Evolutionary conservation across 2,113 vertebrate genomes (phyloP), one percentile per base, ranked within the genome.

Genomic region (Gobiocypris rarus): DNA sequence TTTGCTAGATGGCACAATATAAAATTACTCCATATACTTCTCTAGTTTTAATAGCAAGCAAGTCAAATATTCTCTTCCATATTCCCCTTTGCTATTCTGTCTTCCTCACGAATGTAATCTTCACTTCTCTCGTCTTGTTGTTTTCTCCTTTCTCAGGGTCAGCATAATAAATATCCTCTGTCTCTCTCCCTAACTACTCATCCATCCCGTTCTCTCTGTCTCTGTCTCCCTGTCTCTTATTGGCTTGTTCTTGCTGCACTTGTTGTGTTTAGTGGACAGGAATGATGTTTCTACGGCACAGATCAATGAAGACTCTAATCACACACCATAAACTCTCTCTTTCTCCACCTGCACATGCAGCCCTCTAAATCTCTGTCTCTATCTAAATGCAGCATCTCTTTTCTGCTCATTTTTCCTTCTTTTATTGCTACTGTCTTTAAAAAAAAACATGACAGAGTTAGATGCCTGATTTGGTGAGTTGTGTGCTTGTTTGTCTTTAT

Each of bases 271-370:
- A 91, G 90, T 85, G 85, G 90, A 38, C 89, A 90, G 88, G 91
- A 94, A 91, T 90, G 89, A 94, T 88, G 38, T 87, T 88, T 89
- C 90, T 86, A 87, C 88, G 87, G 87, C 87, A 83, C 63, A 81
- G 91, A 94, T 94, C 93, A 90, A 94, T 93, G 85, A 92, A 74
- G 84, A 86, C 87, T 86, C 88, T 90, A 91, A 92, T 90, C 88
- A 83, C 67, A 80, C 76, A 69, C 87, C 14, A 50, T 89, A 86
- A 90, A 87, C 85, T 87, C 83, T 83, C 86, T 76, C 28, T 75
- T 50, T 43, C 26, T 17, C 7, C 86, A 74, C 56, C 31, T 31
- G 52, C 11, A 0, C 83, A 58, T 69, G 9, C 22, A 45, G 70
- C 50, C 54, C 74, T 83, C 61, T 50, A 56, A 83, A 71, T 67